A percentile compares a stretch with the other conserved stretches of the same genome.
phyloP scores from a whole-genome alignment of 2,797 vertebrate species.

The Liparis tanakae region DNA sequence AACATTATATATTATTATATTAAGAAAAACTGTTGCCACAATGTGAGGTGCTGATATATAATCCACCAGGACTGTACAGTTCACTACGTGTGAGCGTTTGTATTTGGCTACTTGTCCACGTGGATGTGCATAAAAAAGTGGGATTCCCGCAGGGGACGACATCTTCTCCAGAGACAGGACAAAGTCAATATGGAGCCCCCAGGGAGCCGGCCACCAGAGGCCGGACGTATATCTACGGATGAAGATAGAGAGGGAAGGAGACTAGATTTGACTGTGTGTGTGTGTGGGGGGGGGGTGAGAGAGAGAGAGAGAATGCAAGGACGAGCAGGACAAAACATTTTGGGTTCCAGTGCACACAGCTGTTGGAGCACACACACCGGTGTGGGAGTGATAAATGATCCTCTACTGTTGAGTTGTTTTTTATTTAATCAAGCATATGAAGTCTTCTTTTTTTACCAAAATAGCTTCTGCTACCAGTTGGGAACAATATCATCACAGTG shows the following conservation, averaged over 20 bases:
- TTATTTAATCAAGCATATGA: slow-evolving; percentile 60
- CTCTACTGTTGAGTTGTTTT: slow-evolving; percentile 36
- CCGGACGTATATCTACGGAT: slow-evolving; percentile 46
- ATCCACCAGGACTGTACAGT: slow-evolving; percentile 1
- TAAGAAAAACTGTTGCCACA: neutral
- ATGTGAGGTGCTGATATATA: neutral
- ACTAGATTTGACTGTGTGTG: slow-evolving; percentile 2
- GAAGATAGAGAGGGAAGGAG: slow-evolving; percentile 49
- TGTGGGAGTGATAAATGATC: slow-evolving; percentile 42
- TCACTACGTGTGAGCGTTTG: neutral
- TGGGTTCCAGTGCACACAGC: slow-evolving; percentile 37
- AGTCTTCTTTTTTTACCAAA: neutral
- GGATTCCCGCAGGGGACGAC: slow-evolving; percentile 60
- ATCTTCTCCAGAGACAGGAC: slow-evolving; percentile 69
- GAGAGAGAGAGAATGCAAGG: slow-evolving; percentile 14
- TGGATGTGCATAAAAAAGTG: slow-evolving; percentile 48
- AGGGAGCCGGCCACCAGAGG: slow-evolving; percentile 72
- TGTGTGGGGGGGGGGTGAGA: neutral
- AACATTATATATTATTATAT: slow-evolving; percentile 1
- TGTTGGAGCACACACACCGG: slow-evolving; percentile 39
- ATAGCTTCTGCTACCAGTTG: slow-evolving; percentile 4
- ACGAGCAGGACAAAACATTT: slow-evolving; percentile 2
- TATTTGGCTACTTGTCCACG: slow-evolving; percentile 7
- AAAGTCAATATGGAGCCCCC: slow-evolving; percentile 73
- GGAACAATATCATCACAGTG: slow-evolving; percentile 28